Conservation (phyloP, 2,888 invertebrate genomes). For the Diarsia mendica region DNA sequence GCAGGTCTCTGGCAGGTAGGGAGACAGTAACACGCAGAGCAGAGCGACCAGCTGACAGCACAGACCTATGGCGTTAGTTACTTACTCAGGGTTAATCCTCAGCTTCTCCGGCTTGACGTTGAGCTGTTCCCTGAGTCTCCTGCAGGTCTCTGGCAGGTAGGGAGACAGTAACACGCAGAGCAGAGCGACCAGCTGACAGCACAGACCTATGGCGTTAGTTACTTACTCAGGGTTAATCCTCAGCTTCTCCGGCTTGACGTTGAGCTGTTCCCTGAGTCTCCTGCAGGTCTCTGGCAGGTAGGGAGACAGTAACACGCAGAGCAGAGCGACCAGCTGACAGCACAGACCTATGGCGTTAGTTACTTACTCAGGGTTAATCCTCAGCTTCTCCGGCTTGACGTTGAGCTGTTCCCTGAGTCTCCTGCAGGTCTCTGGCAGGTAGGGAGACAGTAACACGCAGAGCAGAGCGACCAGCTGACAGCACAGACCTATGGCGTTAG, state of each 20-base stretch:
- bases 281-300: constrained; percentile 96
- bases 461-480: constrained; percentile 92
- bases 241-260: constrained; percentile 86
- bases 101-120: constrained; percentile 88
- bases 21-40: constrained; percentile 95
- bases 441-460: constrained; percentile 95
- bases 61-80: constrained; percentile 93
- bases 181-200: constrained; percentile 91
- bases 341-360: constrained; percentile 94
- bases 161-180: constrained; percentile 96
- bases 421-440: constrained; percentile 95
- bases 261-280: constrained; percentile 93
- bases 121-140: constrained; percentile 93
- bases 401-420: constrained; percentile 94
- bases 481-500: constrained; percentile 94
- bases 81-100: constrained; percentile 90
- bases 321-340: constrained; percentile 91
- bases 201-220: constrained; percentile 94
- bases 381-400: constrained; percentile 83
- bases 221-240: constrained; percentile 90
- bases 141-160: constrained; percentile 96
- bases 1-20: constrained; percentile 97
- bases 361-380: constrained; percentile 90
- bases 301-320: constrained; percentile 96
- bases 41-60: constrained; percentile 92